phyloP scores from a whole-genome alignment of 2,888 invertebrate species.

The Vanessa cardui region DNA sequence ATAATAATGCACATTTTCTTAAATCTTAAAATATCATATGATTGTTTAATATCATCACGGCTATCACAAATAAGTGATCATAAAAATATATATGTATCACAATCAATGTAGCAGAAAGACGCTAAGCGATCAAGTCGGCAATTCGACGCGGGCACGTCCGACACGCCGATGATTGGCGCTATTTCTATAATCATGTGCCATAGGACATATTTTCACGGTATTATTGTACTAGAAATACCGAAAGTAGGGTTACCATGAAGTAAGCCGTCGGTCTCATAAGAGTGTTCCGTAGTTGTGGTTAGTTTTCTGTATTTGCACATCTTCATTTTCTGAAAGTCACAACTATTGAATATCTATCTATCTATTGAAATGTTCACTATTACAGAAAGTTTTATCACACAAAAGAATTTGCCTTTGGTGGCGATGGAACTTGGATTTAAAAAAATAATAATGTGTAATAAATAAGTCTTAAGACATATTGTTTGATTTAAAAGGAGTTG shows the following conservation, averaged over 20 bases:
- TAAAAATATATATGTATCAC: conserved; percentile 6
- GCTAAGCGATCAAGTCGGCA: conserved; percentile 21
- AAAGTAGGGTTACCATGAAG: conserved; percentile 14
- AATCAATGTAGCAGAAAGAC: conserved; percentile 4
- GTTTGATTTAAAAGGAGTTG: no score
- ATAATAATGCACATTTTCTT: no score
- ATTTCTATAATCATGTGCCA: conserved; percentile 38
- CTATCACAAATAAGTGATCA: background rate
- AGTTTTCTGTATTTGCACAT: no score
- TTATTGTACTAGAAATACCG: conserved; percentile 33
- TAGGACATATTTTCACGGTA: conserved; percentile 38
- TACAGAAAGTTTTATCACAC: no score
- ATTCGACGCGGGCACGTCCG: conserved; percentile 32
- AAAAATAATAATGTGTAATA: no score
- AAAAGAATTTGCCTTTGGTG: no score
- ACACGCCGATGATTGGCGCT: conserved; percentile 26
- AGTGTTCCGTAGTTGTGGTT: background rate
- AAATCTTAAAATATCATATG: no score
- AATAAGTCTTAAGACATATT: no score
- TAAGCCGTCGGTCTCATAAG: background rate
- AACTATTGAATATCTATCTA: no score
- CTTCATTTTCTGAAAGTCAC: no score
- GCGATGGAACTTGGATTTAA: no score
- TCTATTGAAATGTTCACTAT: no score
- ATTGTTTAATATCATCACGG: background rate